A percentile compares a stretch with the other conserved stretches of the same genome.
phyloP scores from a whole-genome alignment of 2,888 invertebrate genomes.

The Drosophila tripunctata region DNA sequence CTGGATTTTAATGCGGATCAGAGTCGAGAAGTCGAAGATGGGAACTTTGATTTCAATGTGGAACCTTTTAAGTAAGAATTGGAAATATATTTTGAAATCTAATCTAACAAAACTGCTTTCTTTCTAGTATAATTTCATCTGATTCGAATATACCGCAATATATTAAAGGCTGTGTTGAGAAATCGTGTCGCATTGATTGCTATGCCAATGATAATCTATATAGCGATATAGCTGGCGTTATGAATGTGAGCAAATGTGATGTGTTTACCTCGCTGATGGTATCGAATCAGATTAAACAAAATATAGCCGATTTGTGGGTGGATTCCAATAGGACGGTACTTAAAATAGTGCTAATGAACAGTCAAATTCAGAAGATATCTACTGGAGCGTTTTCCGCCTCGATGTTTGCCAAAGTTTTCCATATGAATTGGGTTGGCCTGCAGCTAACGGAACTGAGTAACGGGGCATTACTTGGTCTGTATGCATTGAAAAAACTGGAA shows the following conservation, averaged over 20 bases:
- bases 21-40: not conserved
- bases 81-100: no score
- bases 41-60: not conserved
- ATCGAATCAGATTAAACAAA: conserved; percentile 2
- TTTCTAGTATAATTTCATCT: conserved; percentile 15
- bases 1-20: not conserved
- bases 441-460: conserved; percentile 54
- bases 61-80: conserved; percentile 16
- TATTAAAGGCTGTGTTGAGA: conserved; percentile 27
- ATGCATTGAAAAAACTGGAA: conserved; percentile 63
- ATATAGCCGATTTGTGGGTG: conserved; percentile 55
- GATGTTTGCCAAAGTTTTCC: conserved; percentile 65
- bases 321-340: conserved; percentile 39
- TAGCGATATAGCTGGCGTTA: conserved; percentile 12
- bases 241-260: conserved; percentile 33
- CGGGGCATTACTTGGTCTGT: conserved; percentile 75
- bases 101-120: not conserved
- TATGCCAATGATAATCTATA: conserved; percentile 26
- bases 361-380: conserved; percentile 52
- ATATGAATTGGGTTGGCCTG: conserved; percentile 52
- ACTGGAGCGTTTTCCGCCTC: conserved; percentile 73
- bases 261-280: conserved; percentile 29
- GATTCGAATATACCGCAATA: not conserved
- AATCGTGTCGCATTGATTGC: conserved; percentile 40
- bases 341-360: conserved; percentile 55